phyloP scores from a whole-genome alignment of 2,888 invertebrate species.

The Pterostichus niger region DNA sequence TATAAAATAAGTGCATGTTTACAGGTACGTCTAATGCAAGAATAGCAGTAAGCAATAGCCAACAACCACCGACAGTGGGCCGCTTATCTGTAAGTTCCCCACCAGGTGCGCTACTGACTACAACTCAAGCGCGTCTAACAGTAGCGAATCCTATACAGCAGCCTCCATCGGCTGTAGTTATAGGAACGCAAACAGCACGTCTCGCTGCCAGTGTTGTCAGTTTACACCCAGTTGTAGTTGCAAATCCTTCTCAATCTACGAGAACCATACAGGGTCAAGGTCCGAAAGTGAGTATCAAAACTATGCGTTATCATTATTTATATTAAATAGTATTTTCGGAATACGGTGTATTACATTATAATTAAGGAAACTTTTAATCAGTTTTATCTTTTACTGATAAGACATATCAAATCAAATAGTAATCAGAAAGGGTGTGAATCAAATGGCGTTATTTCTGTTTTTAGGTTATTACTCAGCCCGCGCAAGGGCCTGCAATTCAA shows the following conservation, averaged over 20 bases:
- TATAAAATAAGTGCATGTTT: not conserved
- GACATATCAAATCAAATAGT: conserved; percentile 17
- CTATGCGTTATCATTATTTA: not conserved
- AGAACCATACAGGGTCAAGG: conserved; percentile 60
- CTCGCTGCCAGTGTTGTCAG: conserved; percentile 64
- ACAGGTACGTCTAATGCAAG: conserved; percentile 21
- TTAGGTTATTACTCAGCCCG: conserved; percentile 75
- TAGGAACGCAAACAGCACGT: conserved; percentile 60
- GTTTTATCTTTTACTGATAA: conserved; percentile 22
- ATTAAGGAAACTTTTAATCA: conserved; percentile 5
- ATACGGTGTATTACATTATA: not conserved
- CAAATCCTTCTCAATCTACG: conserved; percentile 62
- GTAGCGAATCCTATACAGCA: conserved; percentile 57
- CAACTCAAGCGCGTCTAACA: conserved; percentile 57
- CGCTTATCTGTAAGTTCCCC: conserved; percentile 56
- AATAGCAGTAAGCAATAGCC: conserved; percentile 51
- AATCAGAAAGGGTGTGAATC: conserved; percentile 4
- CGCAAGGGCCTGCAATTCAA: conserved; percentile 75
- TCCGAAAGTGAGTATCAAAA: conserved; percentile 20
- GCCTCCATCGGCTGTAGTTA: conserved; percentile 57
- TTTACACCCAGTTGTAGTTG: conserved; percentile 67
- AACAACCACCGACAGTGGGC: conserved; percentile 43
- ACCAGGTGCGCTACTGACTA: conserved; percentile 59
- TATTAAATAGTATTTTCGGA: conserved; percentile 2
- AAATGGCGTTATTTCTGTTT: conserved; percentile 17